Evolutionary conservation across 2,113 vertebrate species (phyloP), one percentile per base, ranked within the genome.

Genomic region (Callospermophilus lateralis): DNA sequence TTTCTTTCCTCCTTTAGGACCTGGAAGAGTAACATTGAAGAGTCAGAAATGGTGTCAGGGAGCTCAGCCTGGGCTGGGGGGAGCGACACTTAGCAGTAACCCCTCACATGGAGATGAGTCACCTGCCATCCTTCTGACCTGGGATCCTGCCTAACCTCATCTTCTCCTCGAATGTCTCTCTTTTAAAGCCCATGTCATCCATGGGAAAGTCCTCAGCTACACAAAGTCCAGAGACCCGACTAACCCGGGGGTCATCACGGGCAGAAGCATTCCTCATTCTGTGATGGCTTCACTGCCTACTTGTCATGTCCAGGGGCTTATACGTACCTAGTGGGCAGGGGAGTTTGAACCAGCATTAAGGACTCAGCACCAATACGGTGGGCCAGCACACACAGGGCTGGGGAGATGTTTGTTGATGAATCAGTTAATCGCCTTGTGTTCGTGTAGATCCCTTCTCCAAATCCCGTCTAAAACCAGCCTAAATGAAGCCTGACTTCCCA

Each of bases 41-140:
- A 67, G 37, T 42, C 26, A 34, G 16, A 39, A 22, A n/a, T 58
- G 30, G 4, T 24, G 20, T 39, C 61, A 8, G 28, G 74, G 53
- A 13, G 34, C 3, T 24, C 39, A 30, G 20, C 10, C 28, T 1
- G 28, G 72, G 37, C n/a, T 86, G 22, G 32, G 39, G 32, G 39
- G 63, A 3, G n/a, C 2, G 26, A 3, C 28, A 4, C 4, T 30
- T 55, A 30, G 2, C 37, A 11, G 8, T 26, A 42, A 48, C 28
- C 19, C 63, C 20, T 78, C 13, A 1, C 2, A 0, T 12, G 34
- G 51, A 72, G 13, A 4, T 45, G 22, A 22, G 6, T 0, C 9
- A 3, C 1, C 3, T 4, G 3, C 16, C 9, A 26, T 3, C 16
- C 12, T 34, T 83, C 51, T 22, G 1, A 0, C 17, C 30, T 48